A percentile compares a stretch with the other conserved stretches of the same genome.
phyloP scores from a whole-genome alignment of 2,888 invertebrate species.

The Ennomos quercinarius region DNA sequence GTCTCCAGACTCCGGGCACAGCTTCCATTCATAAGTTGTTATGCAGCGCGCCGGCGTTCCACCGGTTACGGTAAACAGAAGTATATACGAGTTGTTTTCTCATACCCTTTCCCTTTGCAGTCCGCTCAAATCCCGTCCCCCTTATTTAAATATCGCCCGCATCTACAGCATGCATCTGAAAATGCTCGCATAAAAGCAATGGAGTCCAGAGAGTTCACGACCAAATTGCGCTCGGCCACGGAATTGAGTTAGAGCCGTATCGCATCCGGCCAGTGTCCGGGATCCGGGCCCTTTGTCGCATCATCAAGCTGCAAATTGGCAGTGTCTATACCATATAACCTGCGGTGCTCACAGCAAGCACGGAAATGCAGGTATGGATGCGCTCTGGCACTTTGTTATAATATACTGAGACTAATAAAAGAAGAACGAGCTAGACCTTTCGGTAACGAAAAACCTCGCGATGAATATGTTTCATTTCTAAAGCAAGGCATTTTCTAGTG shows the following conservation, averaged over 20 bases:
- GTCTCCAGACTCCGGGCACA: too few relatives aligned
- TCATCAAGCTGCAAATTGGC: constrained; percentile 80
- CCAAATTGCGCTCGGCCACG: constrained; percentile 57
- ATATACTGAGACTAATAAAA: too few relatives aligned
- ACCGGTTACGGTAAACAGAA: background rate
- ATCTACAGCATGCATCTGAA: constrained; percentile 35
- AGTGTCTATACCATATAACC: constrained; percentile 52
- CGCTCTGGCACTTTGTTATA: constrained; percentile 27
- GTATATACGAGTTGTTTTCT: background rate
- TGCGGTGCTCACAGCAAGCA: constrained; percentile 39
- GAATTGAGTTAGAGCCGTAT: constrained; percentile 63
- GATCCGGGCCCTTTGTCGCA: constrained; percentile 64
- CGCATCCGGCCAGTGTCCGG: constrained; percentile 48
- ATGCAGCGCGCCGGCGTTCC: too few relatives aligned
- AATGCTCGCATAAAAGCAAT: constrained; percentile 41
- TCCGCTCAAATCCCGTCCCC: background rate
- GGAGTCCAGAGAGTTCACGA: constrained; percentile 52
- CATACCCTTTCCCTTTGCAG: constrained; percentile 7
- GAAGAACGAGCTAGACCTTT: too few relatives aligned
- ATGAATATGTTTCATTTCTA: too few relatives aligned
- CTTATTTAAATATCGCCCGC: constrained; percentile 33
- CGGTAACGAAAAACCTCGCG: too few relatives aligned
- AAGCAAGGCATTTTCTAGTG: too few relatives aligned
- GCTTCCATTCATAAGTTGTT: too few relatives aligned
- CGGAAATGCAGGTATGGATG: constrained; percentile 32